Conservation (phyloP, 2,113 vertebrate genomes). For the Serinus canaria region DNA sequence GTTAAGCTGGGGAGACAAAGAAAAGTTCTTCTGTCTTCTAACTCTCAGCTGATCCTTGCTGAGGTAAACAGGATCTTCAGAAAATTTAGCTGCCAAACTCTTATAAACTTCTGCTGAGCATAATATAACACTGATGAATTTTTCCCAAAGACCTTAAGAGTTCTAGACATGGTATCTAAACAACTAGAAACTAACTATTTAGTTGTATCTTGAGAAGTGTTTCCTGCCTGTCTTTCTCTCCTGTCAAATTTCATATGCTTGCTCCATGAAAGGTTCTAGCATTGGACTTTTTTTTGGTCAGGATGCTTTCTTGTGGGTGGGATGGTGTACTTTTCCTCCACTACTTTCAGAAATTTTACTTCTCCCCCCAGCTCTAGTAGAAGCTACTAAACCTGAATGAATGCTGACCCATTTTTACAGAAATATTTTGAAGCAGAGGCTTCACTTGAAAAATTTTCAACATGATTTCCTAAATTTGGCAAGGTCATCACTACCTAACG, state of each 20-base stretch:
- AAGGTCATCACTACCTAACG: neutral
- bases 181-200: neutral
- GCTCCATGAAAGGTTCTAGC: neutral
- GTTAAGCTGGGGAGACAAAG: neutral
- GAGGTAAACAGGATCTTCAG: slow-evolving; percentile 11
- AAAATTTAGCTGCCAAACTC: neutral
- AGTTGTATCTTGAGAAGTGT: neutral
- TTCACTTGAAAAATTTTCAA: neutral
- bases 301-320: neutral
- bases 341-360: neutral
- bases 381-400: neutral
- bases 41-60: neutral
- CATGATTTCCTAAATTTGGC: neutral
- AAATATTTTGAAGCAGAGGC: neutral
- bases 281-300: neutral
- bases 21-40: neutral
- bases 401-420: neutral
- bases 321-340: neutral
- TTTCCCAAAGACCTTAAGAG: neutral
- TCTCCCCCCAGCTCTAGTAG: neutral
- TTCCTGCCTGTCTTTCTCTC: neutral
- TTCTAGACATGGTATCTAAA: neutral
- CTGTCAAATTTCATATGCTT: neutral
- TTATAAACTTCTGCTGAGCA: neutral
- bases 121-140: neutral